Conservation (phyloP, 1,140 invertebrate genomes). For the Physella acuta region DNA sequence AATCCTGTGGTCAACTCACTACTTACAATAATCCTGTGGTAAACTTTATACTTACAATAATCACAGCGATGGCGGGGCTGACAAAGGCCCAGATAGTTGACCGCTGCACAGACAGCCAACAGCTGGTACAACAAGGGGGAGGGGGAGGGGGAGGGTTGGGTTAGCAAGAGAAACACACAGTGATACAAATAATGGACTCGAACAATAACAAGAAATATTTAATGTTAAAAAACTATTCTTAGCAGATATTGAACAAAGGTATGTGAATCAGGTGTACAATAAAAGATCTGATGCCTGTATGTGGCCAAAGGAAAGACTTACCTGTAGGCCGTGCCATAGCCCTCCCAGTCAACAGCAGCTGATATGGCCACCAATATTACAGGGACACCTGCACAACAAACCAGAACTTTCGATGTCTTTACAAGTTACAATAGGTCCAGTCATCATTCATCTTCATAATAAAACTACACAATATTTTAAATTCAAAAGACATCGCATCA, state of each 20-base stretch:
- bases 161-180: neutral
- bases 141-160: neutral
- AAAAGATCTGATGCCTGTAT: no score
- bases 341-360: constrained; percentile 43
- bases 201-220: constrained; percentile 4
- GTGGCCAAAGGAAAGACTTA: no score
- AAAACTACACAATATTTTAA: no score
- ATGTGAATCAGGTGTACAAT: no score
- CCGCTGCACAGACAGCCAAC: constrained; percentile 45
- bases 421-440: no score
- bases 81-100: constrained; percentile 50
- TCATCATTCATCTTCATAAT: no score
- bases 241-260: no score
- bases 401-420: no score
- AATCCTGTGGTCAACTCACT: no score
- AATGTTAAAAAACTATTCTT: no score
- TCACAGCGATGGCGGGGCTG: constrained; percentile 46
- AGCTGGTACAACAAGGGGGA: constrained; percentile 43
- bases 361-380: constrained; percentile 41
- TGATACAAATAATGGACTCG: neutral
- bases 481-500: no score
- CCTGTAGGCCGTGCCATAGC: constrained; percentile 43
- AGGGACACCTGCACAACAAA: constrained; percentile 40
- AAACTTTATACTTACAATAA: constrained; percentile 48
- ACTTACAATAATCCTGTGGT: no score